A percentile compares a stretch with the other conserved stretches of the same genome.
phyloP scores from a whole-genome alignment of 1,140 invertebrate species.

The Aricia agestis region DNA sequence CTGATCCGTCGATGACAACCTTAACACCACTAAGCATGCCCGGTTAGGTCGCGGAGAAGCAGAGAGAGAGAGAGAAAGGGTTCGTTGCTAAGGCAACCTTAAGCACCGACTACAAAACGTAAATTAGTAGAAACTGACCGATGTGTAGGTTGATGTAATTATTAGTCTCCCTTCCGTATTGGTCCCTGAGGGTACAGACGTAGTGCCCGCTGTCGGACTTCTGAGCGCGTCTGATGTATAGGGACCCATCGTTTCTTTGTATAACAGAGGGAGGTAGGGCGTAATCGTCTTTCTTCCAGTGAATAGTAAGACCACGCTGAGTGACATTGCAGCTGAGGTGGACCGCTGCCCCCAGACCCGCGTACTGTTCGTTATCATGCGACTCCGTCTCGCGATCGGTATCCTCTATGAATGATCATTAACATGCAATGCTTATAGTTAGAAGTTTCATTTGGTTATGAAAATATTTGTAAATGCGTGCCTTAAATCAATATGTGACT shows the following conservation, averaged over 20 bases:
- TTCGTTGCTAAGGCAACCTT: constrained; percentile 19
- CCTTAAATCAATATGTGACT: not conserved
- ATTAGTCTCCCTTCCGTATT: constrained; percentile 66
- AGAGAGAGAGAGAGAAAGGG: constrained; percentile 31
- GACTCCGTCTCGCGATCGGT: constrained; percentile 46
- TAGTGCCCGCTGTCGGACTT: constrained; percentile 83
- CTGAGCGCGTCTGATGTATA: constrained; percentile 74
- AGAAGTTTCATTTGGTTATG: not conserved
- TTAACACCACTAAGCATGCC: constrained; percentile 41
- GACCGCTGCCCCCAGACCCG: constrained; percentile 77
- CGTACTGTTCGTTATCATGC: constrained; percentile 60
- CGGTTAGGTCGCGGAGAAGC: constrained; percentile 29
- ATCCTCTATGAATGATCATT: constrained; percentile 56
- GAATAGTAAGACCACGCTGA: constrained; percentile 56
- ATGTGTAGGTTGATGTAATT: constrained; percentile 83
- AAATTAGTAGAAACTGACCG: constrained; percentile 76
- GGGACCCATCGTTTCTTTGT: constrained; percentile 48
- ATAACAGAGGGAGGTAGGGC: constrained; percentile 63
- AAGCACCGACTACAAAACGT: constrained; percentile 42
- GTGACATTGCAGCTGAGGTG: constrained; percentile 77
- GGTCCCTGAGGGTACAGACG: constrained; percentile 79
- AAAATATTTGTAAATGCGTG: not conserved
- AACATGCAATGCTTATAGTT: constrained; percentile 41
- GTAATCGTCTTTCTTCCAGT: constrained; percentile 76
- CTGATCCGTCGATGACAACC: constrained; percentile 34